Conservation (phyloP, 2,888 invertebrate genomes). For the Dynastes grantii region DNA sequence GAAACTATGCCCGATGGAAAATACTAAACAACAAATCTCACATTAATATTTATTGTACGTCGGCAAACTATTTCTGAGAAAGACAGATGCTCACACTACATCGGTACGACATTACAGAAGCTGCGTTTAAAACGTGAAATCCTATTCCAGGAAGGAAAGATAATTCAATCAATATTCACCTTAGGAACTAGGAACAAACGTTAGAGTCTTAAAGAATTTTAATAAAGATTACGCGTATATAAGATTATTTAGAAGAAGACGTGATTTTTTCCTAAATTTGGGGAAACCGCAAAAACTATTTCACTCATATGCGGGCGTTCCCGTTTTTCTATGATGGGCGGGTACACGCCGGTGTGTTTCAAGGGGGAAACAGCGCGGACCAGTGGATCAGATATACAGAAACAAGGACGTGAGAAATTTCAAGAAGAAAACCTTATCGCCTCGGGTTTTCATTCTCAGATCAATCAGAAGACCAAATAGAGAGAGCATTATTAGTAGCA, state of each 20-base stretch:
- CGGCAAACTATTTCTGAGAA: too few species aligned
- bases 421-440: constrained; percentile 48
- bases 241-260: constrained; percentile 21
- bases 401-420: constrained; percentile 56
- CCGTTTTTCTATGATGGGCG: too few species aligned
- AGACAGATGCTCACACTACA: too few species aligned
- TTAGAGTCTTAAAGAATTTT: constrained; percentile 25
- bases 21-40: too few species aligned
- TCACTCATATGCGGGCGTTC: constrained; percentile 51
- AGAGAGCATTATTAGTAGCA: constrained; percentile 48
- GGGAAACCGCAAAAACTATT: too few species aligned
- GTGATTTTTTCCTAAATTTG: too few species aligned
- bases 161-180: constrained; percentile 2
- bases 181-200: constrained; percentile 3
- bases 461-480: constrained; percentile 50
- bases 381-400: constrained; percentile 47
- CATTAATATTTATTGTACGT: too few species aligned
- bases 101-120: too few species aligned
- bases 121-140: too few species aligned
- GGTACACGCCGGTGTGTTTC: too few species aligned
- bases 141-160: neutral
- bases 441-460: constrained; percentile 48
- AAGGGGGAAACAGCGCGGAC: constrained; percentile 43
- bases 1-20: too few species aligned
- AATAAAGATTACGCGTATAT: constrained; percentile 33